phyloP scores from a whole-genome alignment of 2,797 vertebrate species.

The Centroberyx gerrardi region DNA sequence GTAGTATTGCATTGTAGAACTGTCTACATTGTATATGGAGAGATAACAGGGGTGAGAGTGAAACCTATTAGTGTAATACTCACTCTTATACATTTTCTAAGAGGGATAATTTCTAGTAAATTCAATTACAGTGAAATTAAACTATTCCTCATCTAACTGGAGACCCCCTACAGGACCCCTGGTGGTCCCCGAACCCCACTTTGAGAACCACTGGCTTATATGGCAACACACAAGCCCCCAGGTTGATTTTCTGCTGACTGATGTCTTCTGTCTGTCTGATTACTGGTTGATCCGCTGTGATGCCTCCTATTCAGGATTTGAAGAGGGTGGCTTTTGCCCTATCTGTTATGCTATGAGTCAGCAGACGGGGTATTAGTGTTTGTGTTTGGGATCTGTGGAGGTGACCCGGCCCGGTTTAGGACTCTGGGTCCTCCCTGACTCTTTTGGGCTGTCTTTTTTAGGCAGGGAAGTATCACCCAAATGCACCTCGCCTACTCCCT shows the following conservation, averaged over 20 bases:
- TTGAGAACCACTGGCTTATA: neutral
- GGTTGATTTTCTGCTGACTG: slow-evolving; percentile 59
- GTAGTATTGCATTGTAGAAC: too few relatives aligned
- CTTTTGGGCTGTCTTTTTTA: neutral
- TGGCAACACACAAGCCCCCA: neutral
- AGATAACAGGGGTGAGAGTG: too few relatives aligned
- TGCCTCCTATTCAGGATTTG: slow-evolving; percentile 59
- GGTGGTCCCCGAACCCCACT: too few relatives aligned
- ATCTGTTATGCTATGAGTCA: slow-evolving; percentile 63
- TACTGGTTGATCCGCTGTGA: slow-evolving; percentile 61
- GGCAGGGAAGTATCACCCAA: neutral
- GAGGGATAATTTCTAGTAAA: too few relatives aligned
- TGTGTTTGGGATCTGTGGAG: slow-evolving; percentile 30
- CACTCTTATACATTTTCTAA: too few relatives aligned
- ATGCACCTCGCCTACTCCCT: neutral
- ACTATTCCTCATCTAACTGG: too few relatives aligned
- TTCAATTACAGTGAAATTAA: too few relatives aligned
- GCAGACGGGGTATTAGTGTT: slow-evolving; percentile 66
- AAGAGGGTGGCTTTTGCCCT: slow-evolving; percentile 37
- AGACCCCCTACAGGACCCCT: too few relatives aligned
- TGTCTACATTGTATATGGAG: too few relatives aligned
- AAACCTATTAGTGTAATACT: too few relatives aligned
- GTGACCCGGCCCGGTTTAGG: neutral
- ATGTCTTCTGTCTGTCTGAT: slow-evolving; percentile 34
- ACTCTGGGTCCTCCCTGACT: neutral